phyloP scores from a whole-genome alignment of 2,113 vertebrate species.

The Rhadina sibilatrix region DNA sequence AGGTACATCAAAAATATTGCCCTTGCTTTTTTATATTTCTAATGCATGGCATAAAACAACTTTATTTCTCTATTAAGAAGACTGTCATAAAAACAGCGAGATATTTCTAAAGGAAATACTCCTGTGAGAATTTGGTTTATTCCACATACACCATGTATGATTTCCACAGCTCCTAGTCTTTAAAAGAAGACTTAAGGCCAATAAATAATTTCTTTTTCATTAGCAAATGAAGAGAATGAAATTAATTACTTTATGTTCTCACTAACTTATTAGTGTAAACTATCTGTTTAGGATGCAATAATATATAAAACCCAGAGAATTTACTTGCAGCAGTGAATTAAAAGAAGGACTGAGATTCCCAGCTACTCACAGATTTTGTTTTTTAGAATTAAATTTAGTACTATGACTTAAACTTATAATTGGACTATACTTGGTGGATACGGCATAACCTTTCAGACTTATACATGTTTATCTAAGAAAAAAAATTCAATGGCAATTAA shows the following conservation, averaged over 20 bases:
- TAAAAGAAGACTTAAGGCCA: not conserved
- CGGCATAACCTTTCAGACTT: not conserved
- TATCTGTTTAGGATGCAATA: not conserved
- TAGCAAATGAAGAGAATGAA: not conserved
- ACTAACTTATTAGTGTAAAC: not conserved
- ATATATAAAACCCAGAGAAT: not conserved
- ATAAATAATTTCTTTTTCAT: not conserved
- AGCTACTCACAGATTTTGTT: not conserved
- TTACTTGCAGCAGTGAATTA: not conserved
- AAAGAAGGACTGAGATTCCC: not conserved
- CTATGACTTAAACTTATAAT: not conserved
- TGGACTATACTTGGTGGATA: not conserved
- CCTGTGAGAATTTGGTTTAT: not conserved
- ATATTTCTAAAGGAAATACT: not conserved
- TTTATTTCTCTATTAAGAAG: not conserved
- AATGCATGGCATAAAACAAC: not conserved
- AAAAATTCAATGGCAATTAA: not conserved
- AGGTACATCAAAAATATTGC: not conserved
- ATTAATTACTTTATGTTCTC: not conserved
- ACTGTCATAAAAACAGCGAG: not conserved
- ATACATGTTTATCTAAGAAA: not conserved
- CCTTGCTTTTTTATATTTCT: not conserved
- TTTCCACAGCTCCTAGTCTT: not conserved
- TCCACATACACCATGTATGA: not conserved
- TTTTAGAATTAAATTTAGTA: not conserved